Evolutionary conservation across 2,113 vertebrate species (phyloP).

Genomic region (Eubucco bourcierii): DNA sequence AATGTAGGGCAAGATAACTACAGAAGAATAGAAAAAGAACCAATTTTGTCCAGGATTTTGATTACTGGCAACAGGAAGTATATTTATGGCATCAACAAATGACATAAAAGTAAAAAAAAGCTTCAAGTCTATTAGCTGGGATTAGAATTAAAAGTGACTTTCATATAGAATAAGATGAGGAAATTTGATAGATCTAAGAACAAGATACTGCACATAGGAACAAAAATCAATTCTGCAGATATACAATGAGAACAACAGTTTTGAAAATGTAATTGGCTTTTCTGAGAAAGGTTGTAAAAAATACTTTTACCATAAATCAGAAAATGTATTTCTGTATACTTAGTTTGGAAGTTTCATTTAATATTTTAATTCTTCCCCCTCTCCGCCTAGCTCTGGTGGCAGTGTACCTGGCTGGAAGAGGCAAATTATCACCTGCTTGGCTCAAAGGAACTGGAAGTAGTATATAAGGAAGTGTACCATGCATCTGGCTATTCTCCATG

Average conservation of each 20-base stretch:
- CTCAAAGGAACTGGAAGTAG: background rate
- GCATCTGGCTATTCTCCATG: background rate
- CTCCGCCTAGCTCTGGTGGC: background rate
- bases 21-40: background rate
- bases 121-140: background rate
- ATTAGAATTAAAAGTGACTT: background rate
- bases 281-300: background rate
- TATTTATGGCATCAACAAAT: background rate
- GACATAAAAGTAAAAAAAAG: background rate
- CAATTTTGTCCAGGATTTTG: background rate
- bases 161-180: background rate
- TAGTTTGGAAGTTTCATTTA: background rate
- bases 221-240: background rate
- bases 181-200: background rate
- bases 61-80: background rate
- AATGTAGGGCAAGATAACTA: background rate
- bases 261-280: background rate
- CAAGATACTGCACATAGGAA: background rate
- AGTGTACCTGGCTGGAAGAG: background rate
- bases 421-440: background rate
- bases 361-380: background rate
- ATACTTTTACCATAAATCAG: background rate
- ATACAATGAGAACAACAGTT: background rate
- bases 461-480: rapidly evolving
- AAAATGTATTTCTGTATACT: background rate